A percentile compares a stretch with the other conserved stretches of the same genome.
phyloP scores from a whole-genome alignment of 2,888 invertebrate species.

The Melipona bicolor region DNA sequence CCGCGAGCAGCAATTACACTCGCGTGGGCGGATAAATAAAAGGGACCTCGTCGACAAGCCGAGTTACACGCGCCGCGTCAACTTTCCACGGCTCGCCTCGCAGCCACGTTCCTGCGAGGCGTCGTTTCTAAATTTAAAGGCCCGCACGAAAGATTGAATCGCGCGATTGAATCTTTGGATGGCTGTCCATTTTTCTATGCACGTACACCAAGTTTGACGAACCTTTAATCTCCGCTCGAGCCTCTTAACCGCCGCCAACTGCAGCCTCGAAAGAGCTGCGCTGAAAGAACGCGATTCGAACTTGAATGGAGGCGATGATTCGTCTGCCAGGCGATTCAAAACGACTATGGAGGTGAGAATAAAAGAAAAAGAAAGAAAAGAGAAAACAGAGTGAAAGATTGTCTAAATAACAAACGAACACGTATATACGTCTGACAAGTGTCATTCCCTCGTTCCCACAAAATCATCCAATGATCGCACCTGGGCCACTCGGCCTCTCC shows the following conservation, averaged over 20 bases:
- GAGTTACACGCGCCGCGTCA: conserved; percentile 16
- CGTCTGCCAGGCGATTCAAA: conserved; percentile 38
- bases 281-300: conserved; percentile 53
- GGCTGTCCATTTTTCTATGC: conserved; percentile 21
- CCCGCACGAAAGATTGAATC: not conserved
- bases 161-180: not conserved
- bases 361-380: not conserved
- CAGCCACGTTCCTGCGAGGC: not conserved
- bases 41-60: conserved; percentile 16
- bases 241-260: conserved; percentile 55
- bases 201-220: conserved; percentile 38
- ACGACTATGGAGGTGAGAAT: conserved; percentile 5
- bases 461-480: not conserved
- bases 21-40: conserved; percentile 61
- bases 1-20: conserved; percentile 43
- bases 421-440: not conserved
- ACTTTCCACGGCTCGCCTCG: not conserved
- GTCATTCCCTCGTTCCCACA: not conserved
- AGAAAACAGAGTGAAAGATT: not conserved
- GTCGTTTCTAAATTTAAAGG: conserved; percentile 5
- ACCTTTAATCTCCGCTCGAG: conserved; percentile 49
- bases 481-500: not conserved
- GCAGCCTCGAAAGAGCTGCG: conserved; percentile 54
- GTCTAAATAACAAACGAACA: not conserved
- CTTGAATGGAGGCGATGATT: conserved; percentile 53